Evolutionary conservation across 2,113 vertebrate genomes (phyloP).

Genomic region (Mormyrus lacerda): DNA sequence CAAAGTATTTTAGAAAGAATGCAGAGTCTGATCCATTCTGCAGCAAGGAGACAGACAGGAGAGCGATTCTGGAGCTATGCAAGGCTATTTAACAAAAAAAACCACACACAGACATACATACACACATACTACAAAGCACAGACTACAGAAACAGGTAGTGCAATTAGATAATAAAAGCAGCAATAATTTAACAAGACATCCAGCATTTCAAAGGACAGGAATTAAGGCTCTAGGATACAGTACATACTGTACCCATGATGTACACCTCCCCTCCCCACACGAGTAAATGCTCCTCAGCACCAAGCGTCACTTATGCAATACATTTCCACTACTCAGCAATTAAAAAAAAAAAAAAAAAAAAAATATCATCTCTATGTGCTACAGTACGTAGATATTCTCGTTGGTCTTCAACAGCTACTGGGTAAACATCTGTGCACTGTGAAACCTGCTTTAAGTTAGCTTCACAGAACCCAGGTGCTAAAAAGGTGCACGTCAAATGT

Average conservation of each 20-base stretch:
- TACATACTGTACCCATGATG: conserved; percentile 45
- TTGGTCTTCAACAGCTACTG: neutral
- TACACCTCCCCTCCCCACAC: conserved; percentile 24
- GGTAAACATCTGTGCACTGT: neutral
- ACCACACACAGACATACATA: no score
- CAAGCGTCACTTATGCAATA: conserved; percentile 18
- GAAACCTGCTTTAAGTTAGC: neutral
- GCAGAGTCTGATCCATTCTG: neutral
- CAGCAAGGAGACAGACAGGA: neutral
- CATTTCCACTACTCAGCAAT: conserved; percentile 20
- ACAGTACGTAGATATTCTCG: neutral
- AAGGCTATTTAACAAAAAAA: neutral
- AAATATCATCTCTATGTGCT: neutral
- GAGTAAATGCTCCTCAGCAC: neutral
- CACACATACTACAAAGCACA: conserved; percentile 35
- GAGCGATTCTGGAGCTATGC: neutral
- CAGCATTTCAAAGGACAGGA: conserved; percentile 64
- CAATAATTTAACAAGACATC: conserved; percentile 58
- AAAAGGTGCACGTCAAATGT: neutral
- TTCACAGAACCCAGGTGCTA: neutral
- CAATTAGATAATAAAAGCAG: conserved; percentile 62
- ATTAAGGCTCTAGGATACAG: conserved; percentile 41
- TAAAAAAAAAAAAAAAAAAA: neutral
- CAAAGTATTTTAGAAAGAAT: neutral
- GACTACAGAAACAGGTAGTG: conserved; percentile 63